These are phyloP conservation scores for Deroplatys truncata DNA, from an alignment of 2,888 invertebrate species.

Conservation along the genomic window DNA sequence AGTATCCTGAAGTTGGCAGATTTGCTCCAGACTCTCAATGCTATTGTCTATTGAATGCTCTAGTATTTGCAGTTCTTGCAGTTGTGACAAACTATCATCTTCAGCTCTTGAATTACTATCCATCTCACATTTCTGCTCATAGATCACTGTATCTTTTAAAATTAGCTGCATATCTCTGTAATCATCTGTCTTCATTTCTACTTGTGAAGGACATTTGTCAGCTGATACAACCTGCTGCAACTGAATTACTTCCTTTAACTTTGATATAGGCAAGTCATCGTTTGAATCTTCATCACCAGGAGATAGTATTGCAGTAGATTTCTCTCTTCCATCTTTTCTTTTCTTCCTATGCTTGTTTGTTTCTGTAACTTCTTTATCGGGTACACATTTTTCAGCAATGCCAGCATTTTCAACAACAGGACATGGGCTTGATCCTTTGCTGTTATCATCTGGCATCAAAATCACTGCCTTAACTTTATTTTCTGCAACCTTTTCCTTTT, in stretches of 20 bases:
- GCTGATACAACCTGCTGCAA: not conserved
- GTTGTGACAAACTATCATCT: not conserved
- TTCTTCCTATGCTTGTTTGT: not conserved
- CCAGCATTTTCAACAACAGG: not conserved
- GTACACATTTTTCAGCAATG: not conserved
- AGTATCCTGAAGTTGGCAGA: not conserved
- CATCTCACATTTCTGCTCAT: not conserved
- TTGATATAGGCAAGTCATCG: conserved; percentile 21
- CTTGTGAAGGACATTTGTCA: not conserved
- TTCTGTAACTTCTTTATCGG: not conserved
- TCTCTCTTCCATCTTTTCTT: not conserved
- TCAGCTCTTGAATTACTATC: too few relatives aligned
- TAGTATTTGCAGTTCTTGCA: not conserved
- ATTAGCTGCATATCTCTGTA: not conserved
- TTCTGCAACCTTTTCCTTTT: not conserved
- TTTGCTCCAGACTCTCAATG: not conserved
- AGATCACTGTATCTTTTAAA: not conserved
- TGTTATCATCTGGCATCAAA: not conserved
- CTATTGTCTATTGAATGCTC: not conserved
- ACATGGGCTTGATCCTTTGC: not conserved
- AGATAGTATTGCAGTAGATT: not conserved
- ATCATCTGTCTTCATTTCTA: not conserved
- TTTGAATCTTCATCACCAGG: conserved; percentile 1
- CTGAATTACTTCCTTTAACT: conserved; percentile 15
- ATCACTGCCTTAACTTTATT: not conserved